These are phyloP conservation scores for Ispidina picta DNA, from an alignment of 2,797 vertebrate species.

Conservation along the genomic window DNA sequence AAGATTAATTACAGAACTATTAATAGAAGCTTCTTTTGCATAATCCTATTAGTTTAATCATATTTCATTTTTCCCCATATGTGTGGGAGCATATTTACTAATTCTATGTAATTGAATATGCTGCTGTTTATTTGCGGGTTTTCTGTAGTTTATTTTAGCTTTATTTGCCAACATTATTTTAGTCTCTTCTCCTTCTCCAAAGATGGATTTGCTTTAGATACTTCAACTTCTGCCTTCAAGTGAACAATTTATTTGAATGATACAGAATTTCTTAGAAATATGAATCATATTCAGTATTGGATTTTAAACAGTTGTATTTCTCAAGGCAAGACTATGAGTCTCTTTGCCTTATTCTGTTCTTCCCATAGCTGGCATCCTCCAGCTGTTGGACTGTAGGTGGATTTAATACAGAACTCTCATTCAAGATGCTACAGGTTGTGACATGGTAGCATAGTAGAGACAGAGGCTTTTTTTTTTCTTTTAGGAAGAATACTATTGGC, in stretches of 20 bases:
- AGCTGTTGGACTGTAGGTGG: not conserved
- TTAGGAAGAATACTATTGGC: not conserved
- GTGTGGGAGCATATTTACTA: not conserved
- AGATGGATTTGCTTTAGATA: not conserved
- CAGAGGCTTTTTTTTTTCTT: not conserved
- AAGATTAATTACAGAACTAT: slow-evolving; percentile 61
- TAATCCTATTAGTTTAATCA: slow-evolving; percentile 54
- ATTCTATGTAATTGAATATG: not conserved
- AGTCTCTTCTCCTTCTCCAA: not conserved
- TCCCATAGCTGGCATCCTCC: not conserved
- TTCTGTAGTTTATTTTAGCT: not conserved
- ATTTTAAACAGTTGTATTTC: not conserved
- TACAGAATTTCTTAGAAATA: not conserved
- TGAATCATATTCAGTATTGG: not conserved
- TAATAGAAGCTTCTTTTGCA: slow-evolving; percentile 59
- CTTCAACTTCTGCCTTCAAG: not conserved
- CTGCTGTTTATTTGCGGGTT: not conserved
- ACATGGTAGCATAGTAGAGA: not conserved
- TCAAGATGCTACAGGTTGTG: not conserved
- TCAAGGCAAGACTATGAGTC: not conserved
- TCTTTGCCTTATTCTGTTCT: not conserved
- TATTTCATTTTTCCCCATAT: slow-evolving; percentile 12
- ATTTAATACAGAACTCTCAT: not conserved
- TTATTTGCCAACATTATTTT: not conserved
- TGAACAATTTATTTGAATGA: not conserved